These are phyloP conservation scores for Scatophagus argus DNA, from an alignment of 2,113 vertebrate species.

Conservation along the genomic window DNA sequence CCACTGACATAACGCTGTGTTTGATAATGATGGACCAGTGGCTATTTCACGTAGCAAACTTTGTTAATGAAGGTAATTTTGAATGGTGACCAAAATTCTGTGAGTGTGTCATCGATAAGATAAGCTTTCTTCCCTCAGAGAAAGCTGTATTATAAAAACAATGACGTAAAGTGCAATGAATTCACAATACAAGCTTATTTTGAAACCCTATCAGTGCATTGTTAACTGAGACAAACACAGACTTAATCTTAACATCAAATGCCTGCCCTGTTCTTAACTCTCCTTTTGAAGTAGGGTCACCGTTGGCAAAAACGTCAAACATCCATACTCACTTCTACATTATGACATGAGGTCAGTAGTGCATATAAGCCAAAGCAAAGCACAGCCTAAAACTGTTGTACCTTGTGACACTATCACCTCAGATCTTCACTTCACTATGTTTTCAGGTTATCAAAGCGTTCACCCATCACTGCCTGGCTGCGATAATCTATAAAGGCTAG, in stretches of 20 bases:
- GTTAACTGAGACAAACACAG: slow-evolving; percentile 18
- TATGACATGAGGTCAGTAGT: slow-evolving; percentile 22
- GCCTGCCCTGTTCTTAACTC: neutral
- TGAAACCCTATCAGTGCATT: slow-evolving; percentile 6
- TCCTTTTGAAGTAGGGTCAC: slow-evolving; percentile 2
- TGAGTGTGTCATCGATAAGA: neutral
- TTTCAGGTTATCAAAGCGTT: slow-evolving; percentile 53
- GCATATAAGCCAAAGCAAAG: slow-evolving; percentile 21
- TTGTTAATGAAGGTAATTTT: neutral
- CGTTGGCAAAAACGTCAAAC: neutral
- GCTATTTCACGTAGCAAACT: neutral
- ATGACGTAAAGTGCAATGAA: neutral
- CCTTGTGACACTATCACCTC: slow-evolving; percentile 28
- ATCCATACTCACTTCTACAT: slow-evolving; percentile 16
- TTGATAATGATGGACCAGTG: neutral
- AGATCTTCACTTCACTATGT: slow-evolving; percentile 23
- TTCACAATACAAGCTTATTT: slow-evolving; percentile 5
- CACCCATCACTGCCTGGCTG: slow-evolving; percentile 18
- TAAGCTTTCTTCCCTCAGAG: neutral
- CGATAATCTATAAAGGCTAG: slow-evolving; percentile 47
- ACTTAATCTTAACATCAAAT: slow-evolving; percentile 15
- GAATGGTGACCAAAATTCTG: neutral
- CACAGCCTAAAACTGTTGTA: slow-evolving; percentile 3
- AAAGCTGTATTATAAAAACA: neutral
- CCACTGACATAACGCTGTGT: neutral